A percentile compares a stretch with the other conserved stretches of the same genome.
Evolutionary conservation across 1,140 invertebrate species (phyloP).

Genomic region (Drosophila ohnishii): DNA sequence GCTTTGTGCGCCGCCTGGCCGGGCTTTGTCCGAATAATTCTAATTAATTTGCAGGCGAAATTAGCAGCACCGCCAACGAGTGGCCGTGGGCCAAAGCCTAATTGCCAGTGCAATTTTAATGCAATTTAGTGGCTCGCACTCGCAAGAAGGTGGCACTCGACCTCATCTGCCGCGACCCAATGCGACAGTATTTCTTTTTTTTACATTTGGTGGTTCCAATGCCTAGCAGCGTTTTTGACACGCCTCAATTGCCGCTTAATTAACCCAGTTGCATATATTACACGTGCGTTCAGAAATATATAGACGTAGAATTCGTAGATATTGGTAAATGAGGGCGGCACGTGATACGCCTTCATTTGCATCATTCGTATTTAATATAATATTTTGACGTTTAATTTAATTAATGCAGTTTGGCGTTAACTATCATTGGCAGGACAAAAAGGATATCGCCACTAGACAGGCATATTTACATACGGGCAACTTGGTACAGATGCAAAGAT

Average conservation of each 20-base stretch:
- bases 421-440: constrained; percentile 52
- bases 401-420: constrained; percentile 71
- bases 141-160: constrained; percentile 29
- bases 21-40: constrained; percentile 66
- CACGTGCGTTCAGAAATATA: constrained; percentile 34
- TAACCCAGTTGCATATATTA: constrained; percentile 78
- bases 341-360: constrained; percentile 64
- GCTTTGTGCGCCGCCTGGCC: constrained; percentile 40
- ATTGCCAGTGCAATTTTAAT: constrained; percentile 72
- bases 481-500: background rate
- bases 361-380: constrained; percentile 75
- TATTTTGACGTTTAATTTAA: constrained; percentile 77
- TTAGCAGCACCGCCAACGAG: constrained; percentile 55
- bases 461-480: background rate
- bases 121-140: constrained; percentile 55
- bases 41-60: constrained; percentile 69
- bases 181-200: background rate
- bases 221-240: constrained; percentile 37
- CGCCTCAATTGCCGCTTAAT: constrained; percentile 76
- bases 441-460: background rate
- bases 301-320: constrained; percentile 9
- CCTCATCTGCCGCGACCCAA: background rate
- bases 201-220: constrained; percentile 4
- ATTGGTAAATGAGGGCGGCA: constrained; percentile 12
- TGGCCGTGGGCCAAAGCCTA: constrained; percentile 54